Percentiles rank a stretch among this genome's conserved stretches.
These are phyloP conservation scores for Mormyrus iriodes DNA, from an alignment of 2,113 vertebrate species.

Conservation along the genomic window DNA sequence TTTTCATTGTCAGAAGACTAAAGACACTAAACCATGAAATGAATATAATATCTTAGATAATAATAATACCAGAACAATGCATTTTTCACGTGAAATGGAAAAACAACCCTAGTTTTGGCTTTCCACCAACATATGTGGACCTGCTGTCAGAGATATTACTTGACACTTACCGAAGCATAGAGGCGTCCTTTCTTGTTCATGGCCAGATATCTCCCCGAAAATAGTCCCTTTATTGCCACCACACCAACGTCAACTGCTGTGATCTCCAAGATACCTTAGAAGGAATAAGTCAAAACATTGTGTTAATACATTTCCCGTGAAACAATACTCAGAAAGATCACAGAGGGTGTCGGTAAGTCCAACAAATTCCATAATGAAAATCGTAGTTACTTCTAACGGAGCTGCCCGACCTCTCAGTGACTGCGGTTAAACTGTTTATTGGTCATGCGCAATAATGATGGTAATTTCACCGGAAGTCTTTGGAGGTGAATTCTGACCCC, in stretches of 20 bases:
- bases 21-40: background rate
- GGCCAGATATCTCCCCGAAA: conserved; percentile 88
- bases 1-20: background rate
- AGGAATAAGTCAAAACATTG: conserved; percentile 9
- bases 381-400: background rate
- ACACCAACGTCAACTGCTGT: conserved; percentile 92
- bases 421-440: background rate
- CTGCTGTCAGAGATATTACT: background rate
- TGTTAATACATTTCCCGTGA: conserved; percentile 6
- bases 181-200: conserved; percentile 92
- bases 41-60: background rate
- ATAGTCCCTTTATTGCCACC: conserved; percentile 89
- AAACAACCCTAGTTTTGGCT: background rate
- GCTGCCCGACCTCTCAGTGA: background rate
- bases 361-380: background rate
- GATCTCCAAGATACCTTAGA: conserved; percentile 88
- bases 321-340: background rate
- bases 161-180: conserved; percentile 85
- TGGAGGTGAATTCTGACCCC: background rate
- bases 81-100: background rate
- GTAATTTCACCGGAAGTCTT: background rate
- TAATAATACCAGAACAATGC: background rate
- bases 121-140: background rate
- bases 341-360: background rate
- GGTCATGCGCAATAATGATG: background rate